Percentiles rank a stretch among this genome's conserved stretches.
Conservation (phyloP, 2,113 vertebrate genomes). For the Tursiops truncatus region DNA sequence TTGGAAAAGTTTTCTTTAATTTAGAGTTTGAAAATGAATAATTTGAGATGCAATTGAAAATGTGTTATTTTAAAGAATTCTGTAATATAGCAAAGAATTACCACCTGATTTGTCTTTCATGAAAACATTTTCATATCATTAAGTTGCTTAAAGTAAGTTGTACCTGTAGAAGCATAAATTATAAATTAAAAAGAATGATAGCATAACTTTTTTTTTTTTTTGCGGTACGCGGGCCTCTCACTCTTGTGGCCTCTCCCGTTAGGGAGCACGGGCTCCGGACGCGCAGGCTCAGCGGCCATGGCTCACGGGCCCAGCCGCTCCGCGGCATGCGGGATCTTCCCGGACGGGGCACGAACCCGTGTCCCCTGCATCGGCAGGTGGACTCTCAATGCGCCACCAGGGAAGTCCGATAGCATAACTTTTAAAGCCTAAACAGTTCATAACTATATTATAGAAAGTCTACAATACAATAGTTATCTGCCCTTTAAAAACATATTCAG, state of each 20-base stretch:
- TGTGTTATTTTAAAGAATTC: not conserved
- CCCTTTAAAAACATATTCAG: not conserved
- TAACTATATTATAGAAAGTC: not conserved
- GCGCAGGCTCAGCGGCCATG: no score
- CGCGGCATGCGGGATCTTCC: no score
- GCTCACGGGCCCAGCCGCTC: no score
- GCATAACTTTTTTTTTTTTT: not conserved
- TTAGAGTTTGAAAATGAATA: not conserved
- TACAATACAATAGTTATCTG: not conserved
- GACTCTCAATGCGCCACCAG: no score
- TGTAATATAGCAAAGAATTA: not conserved
- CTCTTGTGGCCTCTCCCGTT: no score
- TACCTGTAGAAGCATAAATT: not conserved
- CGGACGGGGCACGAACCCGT: no score
- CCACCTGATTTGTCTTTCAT: slow-evolving; percentile 6
- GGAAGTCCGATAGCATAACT: no score
- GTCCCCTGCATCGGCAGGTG: no score
- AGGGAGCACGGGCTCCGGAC: accelerated
- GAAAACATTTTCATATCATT: not conserved
- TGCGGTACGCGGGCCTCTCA: no score
- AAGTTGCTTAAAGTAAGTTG: not conserved
- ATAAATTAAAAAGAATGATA: not conserved
- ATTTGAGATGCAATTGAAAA: not conserved
- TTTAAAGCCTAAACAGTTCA: not conserved
- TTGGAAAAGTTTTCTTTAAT: not conserved